Conservation (phyloP, 1,140 invertebrate genomes). For the Mylabris phalerata region DNA sequence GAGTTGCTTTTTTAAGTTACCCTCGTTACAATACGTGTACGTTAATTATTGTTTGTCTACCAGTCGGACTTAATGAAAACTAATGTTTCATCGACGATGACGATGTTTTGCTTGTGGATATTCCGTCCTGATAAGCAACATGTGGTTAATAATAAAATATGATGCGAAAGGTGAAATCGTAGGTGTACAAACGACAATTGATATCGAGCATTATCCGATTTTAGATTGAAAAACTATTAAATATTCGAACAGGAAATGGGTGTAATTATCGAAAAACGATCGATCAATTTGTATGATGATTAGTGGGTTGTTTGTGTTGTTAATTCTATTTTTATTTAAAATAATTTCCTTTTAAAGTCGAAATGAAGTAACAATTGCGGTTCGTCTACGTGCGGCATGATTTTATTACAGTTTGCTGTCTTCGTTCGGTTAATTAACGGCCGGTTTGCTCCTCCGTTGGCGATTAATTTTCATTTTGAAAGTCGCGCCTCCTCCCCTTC, state of each 20-base stretch:
- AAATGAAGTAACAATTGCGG: slow-evolving; percentile 21
- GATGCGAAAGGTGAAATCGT: neutral
- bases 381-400: slow-evolving; percentile 16
- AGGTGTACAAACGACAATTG: too few species aligned
- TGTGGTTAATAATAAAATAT: slow-evolving; percentile 13
- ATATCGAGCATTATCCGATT: too few species aligned
- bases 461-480: slow-evolving; percentile 25
- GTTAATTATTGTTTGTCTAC: slow-evolving; percentile 16
- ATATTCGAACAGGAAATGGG: too few species aligned
- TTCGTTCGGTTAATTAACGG: slow-evolving; percentile 22
- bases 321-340: slow-evolving; percentile 5
- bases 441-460: slow-evolving; percentile 14
- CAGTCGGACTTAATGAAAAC: slow-evolving; percentile 12
- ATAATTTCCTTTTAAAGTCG: slow-evolving; percentile 11
- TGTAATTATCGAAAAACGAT: slow-evolving; percentile 2
- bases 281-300: neutral
- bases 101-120: neutral
- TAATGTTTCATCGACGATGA: slow-evolving; percentile 3
- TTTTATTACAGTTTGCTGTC: slow-evolving; percentile 21
- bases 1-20: neutral
- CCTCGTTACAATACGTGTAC: slow-evolving; percentile 4
- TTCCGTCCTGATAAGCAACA: slow-evolving; percentile 5
- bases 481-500: slow-evolving; percentile 5
- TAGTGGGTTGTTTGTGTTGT: slow-evolving; percentile 5
- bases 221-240: too few species aligned